phyloP scores from a whole-genome alignment of 2,888 invertebrate genomes.

The Ormyrus labotus region DNA sequence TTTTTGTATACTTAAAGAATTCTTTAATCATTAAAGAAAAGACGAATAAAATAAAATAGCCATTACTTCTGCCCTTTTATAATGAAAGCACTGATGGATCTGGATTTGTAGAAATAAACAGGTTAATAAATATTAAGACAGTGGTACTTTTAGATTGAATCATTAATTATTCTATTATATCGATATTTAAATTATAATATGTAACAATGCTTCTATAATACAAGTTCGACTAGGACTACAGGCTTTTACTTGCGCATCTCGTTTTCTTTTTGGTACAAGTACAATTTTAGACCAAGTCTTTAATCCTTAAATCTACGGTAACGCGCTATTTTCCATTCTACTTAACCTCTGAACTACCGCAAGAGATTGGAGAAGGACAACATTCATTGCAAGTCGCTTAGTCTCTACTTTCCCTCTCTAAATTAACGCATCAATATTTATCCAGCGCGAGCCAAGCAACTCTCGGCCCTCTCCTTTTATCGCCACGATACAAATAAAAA shows the following conservation, averaged over 20 bases:
- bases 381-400: too few species aligned
- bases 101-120: neutral
- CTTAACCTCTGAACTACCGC: neutral
- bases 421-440: too few species aligned
- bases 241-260: constrained; percentile 53
- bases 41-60: neutral
- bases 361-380: too few species aligned
- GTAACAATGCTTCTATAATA: constrained; percentile 68
- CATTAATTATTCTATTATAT: constrained; percentile 40
- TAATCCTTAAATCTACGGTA: constrained; percentile 45
- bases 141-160: neutral
- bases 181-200: constrained; percentile 57
- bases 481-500: too few species aligned
- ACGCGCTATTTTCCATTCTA: constrained; percentile 4
- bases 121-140: neutral
- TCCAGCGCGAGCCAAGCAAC: too few species aligned
- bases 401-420: too few species aligned
- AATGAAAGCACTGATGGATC: too few species aligned
- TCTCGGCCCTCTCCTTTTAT: too few species aligned
- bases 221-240: constrained; percentile 67
- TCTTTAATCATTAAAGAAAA: neutral
- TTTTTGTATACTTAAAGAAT: neutral
- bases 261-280: constrained; percentile 62
- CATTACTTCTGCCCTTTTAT: too few species aligned
- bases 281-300: constrained; percentile 9